Evolutionary conservation across 1,140 invertebrate genomes (phyloP), one percentile per base, ranked within the genome.

Genomic region (Pseudomyrmex gracilis): DNA sequence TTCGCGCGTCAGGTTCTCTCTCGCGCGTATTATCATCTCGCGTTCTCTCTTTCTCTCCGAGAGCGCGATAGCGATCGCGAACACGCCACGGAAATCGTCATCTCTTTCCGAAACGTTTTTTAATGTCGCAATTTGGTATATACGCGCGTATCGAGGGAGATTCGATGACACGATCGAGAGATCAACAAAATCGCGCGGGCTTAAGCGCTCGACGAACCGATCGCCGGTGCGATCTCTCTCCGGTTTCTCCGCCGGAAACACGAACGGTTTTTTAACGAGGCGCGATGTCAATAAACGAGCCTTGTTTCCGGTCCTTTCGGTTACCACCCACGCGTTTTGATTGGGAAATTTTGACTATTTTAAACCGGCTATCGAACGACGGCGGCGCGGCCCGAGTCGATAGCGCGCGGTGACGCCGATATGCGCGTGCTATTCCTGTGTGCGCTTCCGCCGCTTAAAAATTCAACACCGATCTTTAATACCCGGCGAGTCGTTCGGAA

Each of bases 331-430:
- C 63, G 51, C 76, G 43, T 67, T 57, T 1, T 45, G 24, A 34
- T 53, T 45, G 10, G 7, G 64, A 71, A 71, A 71, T 80, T 80
- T 80, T 20, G 53, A 71, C 66, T 80, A 71, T 80, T 80, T 80
- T 80, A 47, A 80, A 68, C 53, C 60, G 20, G 34, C 43, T 70
- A 34, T 57, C 17, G 61, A 67, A 68, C 22, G 34, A 5, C 34
- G n/a, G n/a, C n/a, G n/a, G 24, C 17, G 17, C 47, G 43, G n/a
- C 13, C 12, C 45, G 45, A 47, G 71, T 60, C 71, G 55, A 73
- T 73, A 60, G n/a, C 34, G n/a, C 34, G 10, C 22, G 12, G 8
- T n/a, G 61, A 3, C n/a, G 61, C 24, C 61, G 61, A 43, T 24
- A 13, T 8, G 20, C 43, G 24, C 17, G 66, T 47, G 49, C n/a